Conservation (phyloP, 2,113 vertebrate genomes). For the Willisornis vidua region DNA sequence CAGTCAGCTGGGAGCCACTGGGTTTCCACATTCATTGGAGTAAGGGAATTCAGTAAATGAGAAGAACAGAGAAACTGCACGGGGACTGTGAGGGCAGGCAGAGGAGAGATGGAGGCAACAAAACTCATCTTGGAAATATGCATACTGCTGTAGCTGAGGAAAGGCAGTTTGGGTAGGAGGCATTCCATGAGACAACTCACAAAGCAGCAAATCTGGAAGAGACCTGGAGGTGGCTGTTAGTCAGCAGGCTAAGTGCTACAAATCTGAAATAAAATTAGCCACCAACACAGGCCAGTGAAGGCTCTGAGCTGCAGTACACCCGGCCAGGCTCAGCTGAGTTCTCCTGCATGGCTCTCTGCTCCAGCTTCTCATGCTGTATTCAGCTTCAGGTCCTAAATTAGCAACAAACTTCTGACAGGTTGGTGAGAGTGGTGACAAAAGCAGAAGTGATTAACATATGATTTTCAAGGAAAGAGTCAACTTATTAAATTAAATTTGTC, state of each 20-base stretch:
- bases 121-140: background rate
- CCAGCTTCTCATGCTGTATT: fast-evolving
- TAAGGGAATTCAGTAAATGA: background rate
- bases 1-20: background rate
- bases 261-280: background rate
- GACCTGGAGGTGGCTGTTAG: background rate
- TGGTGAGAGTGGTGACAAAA: background rate
- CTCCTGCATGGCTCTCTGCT: background rate
- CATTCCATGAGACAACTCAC: background rate
- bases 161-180: background rate
- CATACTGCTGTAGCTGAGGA: background rate
- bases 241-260: background rate
- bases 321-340: background rate
- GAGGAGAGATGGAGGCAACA: background rate
- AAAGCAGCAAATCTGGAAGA: background rate
- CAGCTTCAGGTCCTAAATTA: background rate
- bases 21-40: fast-evolving
- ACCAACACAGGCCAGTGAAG: fast-evolving
- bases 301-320: background rate
- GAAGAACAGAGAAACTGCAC: background rate
- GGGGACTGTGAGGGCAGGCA: background rate
- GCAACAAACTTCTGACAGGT: background rate
- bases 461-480: background rate
- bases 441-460: background rate
- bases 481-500: background rate